These are phyloP conservation scores for Rhinogobio ventralis DNA, from an alignment of 2,797 vertebrate genomes.

Conservation along the genomic window DNA sequence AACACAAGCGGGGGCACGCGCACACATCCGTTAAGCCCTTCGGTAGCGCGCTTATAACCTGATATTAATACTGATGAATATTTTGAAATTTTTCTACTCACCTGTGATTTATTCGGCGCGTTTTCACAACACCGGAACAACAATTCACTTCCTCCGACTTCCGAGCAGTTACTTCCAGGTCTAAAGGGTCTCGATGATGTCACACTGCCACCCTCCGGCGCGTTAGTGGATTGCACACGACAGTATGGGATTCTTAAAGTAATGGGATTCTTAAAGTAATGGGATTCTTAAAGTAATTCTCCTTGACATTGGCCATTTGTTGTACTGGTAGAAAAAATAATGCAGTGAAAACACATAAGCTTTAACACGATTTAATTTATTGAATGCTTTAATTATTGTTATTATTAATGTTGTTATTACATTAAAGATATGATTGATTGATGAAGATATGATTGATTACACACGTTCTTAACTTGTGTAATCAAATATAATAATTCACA, in stretches of 20 bases:
- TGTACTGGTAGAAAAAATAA: not conserved
- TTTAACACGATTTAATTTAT: not conserved
- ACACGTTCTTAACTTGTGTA: not conserved
- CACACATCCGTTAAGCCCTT: rapidly evolving
- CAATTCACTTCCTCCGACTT: constrained; percentile 18
- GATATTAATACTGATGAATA: too few species aligned
- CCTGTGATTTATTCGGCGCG: constrained; percentile 76
- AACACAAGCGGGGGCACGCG: not conserved
- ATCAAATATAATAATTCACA: not conserved
- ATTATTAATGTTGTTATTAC: not conserved
- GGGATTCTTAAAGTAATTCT: too few species aligned
- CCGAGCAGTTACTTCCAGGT: not conserved
- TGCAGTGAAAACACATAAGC: not conserved
- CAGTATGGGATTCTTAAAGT: too few species aligned
- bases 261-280: too few species aligned
- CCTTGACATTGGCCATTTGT: not conserved
- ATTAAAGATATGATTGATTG: too few species aligned
- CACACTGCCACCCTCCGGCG: not conserved
- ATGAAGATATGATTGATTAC: too few species aligned
- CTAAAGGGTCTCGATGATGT: not conserved
- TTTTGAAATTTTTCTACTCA: constrained; percentile 61
- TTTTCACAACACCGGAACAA: constrained; percentile 61
- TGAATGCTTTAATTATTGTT: not conserved
- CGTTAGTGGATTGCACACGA: not conserved
- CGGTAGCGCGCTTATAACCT: not conserved